Evolutionary conservation across 2,797 vertebrate genomes (phyloP).

Genomic region (Kryptolebias ocellatus): DNA sequence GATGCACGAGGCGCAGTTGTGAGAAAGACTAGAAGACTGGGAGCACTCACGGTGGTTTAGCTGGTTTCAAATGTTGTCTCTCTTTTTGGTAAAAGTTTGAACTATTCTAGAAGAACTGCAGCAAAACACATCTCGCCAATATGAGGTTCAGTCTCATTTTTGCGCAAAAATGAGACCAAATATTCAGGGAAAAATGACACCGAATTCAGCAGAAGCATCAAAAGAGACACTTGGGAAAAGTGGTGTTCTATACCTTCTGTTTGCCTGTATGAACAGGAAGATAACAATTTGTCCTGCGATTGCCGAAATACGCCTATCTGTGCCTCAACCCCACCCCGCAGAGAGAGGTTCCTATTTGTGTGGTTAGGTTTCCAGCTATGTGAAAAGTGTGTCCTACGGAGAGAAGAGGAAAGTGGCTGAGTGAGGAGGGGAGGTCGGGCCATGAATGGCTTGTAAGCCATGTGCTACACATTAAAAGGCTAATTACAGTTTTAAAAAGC

Average conservation of each 20-base stretch:
- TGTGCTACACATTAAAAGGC: constrained; percentile 85
- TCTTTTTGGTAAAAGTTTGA: constrained; percentile 10
- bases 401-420: constrained; percentile 62
- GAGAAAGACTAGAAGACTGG: constrained; percentile 15
- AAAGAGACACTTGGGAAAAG: constrained; percentile 17
- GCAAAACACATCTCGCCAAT: background rate
- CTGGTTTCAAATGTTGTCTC: constrained; percentile 19
- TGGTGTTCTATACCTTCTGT: constrained; percentile 29
- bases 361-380: constrained; percentile 78
- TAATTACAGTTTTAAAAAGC: constrained; percentile 84
- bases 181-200: constrained; percentile 6
- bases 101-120: background rate
- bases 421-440: constrained; percentile 64
- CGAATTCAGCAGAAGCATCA: constrained; percentile 7
- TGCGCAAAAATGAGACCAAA: background rate
- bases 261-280: constrained; percentile 54
- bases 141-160: constrained; percentile 1
- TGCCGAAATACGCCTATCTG: constrained; percentile 59
- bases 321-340: constrained; percentile 51
- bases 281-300: constrained; percentile 73
- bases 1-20: constrained; percentile 44
- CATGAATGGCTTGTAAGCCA: constrained; percentile 76
- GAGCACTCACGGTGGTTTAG: constrained; percentile 2
- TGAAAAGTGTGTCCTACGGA: constrained; percentile 75
- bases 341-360: constrained; percentile 71